A percentile compares a stretch with the other conserved stretches of the same genome.
Evolutionary conservation across 2,113 vertebrate genomes (phyloP).

Genomic region (Spizaetus ornatus): DNA sequence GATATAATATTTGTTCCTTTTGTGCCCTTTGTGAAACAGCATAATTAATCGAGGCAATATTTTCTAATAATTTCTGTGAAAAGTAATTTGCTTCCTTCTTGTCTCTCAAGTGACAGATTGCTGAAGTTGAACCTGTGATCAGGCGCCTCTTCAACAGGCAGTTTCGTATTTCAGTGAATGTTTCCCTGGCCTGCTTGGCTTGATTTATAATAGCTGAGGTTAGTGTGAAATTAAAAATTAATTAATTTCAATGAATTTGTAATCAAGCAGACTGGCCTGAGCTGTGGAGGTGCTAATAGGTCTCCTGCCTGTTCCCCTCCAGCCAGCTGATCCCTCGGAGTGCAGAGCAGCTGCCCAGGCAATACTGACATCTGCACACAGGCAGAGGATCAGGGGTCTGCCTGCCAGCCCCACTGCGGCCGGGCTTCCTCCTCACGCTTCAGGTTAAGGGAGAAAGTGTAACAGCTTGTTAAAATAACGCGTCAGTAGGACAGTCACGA

Average conservation of each 20-base stretch:
- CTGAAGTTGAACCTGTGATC: conserved; percentile 48
- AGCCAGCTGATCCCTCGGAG: conserved; percentile 45
- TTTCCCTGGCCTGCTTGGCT: conserved; percentile 37
- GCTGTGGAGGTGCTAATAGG: conserved; percentile 63
- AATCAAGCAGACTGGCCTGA: conserved; percentile 56
- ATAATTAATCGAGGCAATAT: conserved; percentile 62
- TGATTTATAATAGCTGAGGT: conserved; percentile 75
- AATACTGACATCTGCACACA: background rate
- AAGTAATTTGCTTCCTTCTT: conserved; percentile 60
- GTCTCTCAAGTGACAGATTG: conserved; percentile 66
- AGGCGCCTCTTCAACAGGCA: conserved; percentile 16
- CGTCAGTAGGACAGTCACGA: background rate
- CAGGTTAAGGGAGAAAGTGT: background rate
- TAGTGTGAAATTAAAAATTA: conserved; percentile 77
- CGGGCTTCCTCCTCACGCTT: background rate
- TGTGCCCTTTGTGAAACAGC: conserved; percentile 27
- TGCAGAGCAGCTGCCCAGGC: conserved; percentile 13
- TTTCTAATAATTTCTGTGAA: conserved; percentile 57
- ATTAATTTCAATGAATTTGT: conserved; percentile 74
- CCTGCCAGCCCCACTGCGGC: background rate
- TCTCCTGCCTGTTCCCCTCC: conserved; percentile 19
- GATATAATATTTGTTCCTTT: background rate
- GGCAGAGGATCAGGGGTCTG: conserved; percentile 20
- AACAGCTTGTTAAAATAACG: background rate
- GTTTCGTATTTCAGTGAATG: conserved; percentile 54